phyloP scores from a whole-genome alignment of 2,888 invertebrate genomes.

The Brenthis daphne region DNA sequence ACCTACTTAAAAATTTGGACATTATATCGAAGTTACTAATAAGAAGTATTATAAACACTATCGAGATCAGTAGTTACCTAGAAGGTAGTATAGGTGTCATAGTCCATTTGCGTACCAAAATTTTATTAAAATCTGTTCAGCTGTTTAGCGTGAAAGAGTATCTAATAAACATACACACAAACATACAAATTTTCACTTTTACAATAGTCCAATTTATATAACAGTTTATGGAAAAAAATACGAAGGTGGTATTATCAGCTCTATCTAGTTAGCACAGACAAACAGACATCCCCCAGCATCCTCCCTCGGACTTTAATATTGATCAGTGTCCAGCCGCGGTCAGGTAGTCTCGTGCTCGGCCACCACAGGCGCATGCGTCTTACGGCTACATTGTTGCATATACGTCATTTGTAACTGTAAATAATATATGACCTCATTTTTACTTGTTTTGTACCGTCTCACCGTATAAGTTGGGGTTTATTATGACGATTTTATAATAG shows the following conservation, averaged over 20 bases:
- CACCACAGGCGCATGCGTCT: constrained; percentile 71
- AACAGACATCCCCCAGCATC: constrained; percentile 80
- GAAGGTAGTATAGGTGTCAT: no score
- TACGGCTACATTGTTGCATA: constrained; percentile 31
- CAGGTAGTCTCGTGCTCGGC: constrained; percentile 77
- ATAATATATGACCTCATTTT: background rate
- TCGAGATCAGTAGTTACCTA: no score
- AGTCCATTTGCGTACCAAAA: no score
- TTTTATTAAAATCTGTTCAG: no score
- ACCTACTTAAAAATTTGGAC: no score
- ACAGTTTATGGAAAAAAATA: background rate
- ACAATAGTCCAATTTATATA: background rate
- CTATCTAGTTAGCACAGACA: constrained; percentile 65
- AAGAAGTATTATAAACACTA: no score
- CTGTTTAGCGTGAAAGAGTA: no score
- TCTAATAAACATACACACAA: background rate
- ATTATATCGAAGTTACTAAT: no score
- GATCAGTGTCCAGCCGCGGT: constrained; percentile 83
- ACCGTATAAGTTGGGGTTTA: no score
- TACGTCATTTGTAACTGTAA: background rate
- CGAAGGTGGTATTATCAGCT: constrained; percentile 53
- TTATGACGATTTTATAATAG: no score
- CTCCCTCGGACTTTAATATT: constrained; percentile 83
- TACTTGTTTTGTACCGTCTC: background rate
- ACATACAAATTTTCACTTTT: background rate